phyloP scores from a whole-genome alignment of 2,113 vertebrate genomes.

The Myrmecobius fasciatus region DNA sequence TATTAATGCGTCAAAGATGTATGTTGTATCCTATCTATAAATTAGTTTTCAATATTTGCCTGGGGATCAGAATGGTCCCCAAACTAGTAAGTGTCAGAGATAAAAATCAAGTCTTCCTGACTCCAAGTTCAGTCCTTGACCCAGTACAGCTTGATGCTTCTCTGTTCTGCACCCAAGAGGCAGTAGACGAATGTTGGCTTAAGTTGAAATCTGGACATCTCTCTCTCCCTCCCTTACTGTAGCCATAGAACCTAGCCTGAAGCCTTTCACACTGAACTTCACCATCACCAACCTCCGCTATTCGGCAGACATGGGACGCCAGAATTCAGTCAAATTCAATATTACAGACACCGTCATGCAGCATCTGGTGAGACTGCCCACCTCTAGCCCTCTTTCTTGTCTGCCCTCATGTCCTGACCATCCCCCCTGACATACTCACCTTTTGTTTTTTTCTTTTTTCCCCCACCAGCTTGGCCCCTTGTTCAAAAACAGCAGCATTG shows the following conservation, averaged over 20 bases:
- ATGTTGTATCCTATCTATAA: too few relatives aligned
- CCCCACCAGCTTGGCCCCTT: slow-evolving; percentile 68
- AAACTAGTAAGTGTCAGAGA: not conserved
- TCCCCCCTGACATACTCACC: not conserved
- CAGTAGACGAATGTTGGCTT: not conserved
- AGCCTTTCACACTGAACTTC: slow-evolving; percentile 71
- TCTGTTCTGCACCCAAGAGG: not conserved
- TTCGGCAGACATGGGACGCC: slow-evolving; percentile 65
- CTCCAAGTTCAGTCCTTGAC: not conserved
- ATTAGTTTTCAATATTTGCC: too few relatives aligned
- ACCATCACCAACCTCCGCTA: slow-evolving; percentile 77
- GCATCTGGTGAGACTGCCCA: slow-evolving; percentile 75
- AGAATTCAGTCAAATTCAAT: slow-evolving; percentile 76
- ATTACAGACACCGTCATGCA: slow-evolving; percentile 73
- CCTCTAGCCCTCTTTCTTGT: accelerated
- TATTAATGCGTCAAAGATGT: too few relatives aligned
- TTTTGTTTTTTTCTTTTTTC: slow-evolving; percentile 20
- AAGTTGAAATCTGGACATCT: not conserved
- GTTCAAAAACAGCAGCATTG: slow-evolving; percentile 73
- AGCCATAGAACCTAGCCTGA: slow-evolving; percentile 12
- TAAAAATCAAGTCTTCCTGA: not conserved
- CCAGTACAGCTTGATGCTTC: not conserved
- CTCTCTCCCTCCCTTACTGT: not conserved
- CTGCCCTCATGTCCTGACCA: not conserved
- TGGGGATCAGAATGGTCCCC: not conserved